Conservation (phyloP, 2,113 vertebrate species). For the Perca schrenkii region DNA sequence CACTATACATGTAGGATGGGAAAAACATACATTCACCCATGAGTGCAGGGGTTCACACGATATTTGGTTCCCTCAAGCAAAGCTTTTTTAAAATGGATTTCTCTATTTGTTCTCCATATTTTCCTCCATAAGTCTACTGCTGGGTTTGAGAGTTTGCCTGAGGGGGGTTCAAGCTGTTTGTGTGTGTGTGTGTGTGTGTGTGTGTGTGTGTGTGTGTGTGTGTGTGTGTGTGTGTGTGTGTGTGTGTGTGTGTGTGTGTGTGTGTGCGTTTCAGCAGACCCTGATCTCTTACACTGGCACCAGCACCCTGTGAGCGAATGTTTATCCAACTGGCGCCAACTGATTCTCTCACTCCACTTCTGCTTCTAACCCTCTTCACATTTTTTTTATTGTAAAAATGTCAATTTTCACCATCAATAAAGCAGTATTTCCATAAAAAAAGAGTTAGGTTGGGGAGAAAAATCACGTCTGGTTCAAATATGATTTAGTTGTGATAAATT, state of each 20-base stretch:
- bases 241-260: slow-evolving; percentile 18
- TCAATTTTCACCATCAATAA: not conserved
- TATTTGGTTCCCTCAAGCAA: slow-evolving; percentile 18
- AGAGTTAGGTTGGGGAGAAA: no score
- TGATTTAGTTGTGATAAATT: not conserved
- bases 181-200: not conserved
- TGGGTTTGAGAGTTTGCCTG: slow-evolving; percentile 17
- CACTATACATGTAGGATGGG: not conserved
- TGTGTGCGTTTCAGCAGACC: slow-evolving; percentile 23
- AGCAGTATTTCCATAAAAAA: no score
- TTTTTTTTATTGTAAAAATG: slow-evolving; percentile 27
- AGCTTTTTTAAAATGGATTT: not conserved
- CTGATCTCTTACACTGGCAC: slow-evolving; percentile 53
- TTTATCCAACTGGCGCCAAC: slow-evolving; percentile 76
- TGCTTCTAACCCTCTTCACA: slow-evolving; percentile 28
- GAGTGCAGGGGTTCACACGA: slow-evolving; percentile 10
- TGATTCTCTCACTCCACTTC: slow-evolving; percentile 34
- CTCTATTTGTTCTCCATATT: not conserved
- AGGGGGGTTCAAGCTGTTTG: not conserved
- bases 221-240: not conserved
- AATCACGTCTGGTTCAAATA: not conserved
- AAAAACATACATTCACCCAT: slow-evolving; percentile 1
- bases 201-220: slow-evolving; percentile 6
- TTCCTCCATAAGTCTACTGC: not conserved
- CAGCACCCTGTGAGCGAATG: slow-evolving; percentile 42